phyloP scores from a whole-genome alignment of 2,888 invertebrate genomes.

The Stramonita haemastoma region DNA sequence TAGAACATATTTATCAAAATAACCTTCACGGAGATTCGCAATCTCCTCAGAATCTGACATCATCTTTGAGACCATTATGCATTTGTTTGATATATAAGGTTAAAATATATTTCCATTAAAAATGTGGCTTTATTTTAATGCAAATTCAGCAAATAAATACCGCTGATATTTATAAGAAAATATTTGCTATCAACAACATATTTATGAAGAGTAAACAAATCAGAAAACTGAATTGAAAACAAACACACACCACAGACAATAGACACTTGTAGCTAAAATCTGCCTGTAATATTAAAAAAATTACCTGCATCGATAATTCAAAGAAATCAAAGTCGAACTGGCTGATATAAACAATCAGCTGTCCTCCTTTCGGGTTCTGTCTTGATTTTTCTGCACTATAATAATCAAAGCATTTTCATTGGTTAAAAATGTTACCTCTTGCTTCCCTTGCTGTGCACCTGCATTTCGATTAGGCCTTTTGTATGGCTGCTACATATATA shows the following conservation, averaged over 20 bases:
- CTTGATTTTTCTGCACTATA: constrained; percentile 20
- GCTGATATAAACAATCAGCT: constrained; percentile 42
- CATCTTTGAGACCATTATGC: neutral
- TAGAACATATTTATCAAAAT: neutral
- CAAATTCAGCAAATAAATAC: constrained; percentile 44
- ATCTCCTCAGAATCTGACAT: neutral
- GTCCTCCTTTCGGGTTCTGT: constrained; percentile 45
- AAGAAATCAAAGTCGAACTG: constrained; percentile 37
- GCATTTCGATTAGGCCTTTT: neutral
- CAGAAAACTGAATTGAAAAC: neutral
- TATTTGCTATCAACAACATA: neutral
- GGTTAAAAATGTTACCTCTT: constrained; percentile 21
- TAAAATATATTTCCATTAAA: neutral
- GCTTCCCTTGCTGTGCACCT: constrained; percentile 4
- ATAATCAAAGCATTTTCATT: constrained; percentile 39
- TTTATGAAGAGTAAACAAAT: neutral
- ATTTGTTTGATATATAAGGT: neutral
- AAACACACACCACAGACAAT: too few species aligned
- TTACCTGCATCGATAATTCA: constrained; percentile 41
- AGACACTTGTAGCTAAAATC: neutral
- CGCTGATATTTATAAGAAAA: constrained; percentile 21
- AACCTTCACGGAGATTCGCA: neutral
- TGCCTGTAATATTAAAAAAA: neutral
- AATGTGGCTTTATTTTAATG: neutral
- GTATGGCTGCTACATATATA: neutral